Evolutionary conservation across 2,888 invertebrate genomes (phyloP).

Genomic region (Hyposoter dolosus): DNA sequence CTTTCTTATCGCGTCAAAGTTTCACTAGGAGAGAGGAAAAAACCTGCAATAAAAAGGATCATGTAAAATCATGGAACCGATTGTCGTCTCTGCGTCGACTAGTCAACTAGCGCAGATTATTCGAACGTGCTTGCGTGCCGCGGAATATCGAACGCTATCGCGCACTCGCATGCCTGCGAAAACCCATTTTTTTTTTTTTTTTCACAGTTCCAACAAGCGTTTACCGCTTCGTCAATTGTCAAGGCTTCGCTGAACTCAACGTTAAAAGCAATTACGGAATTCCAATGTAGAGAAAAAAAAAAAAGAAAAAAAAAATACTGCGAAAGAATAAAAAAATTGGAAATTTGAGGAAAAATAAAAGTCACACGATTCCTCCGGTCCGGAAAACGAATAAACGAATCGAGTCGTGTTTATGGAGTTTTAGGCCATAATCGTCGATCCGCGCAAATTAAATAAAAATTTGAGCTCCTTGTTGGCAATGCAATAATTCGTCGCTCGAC

Average conservation of each 20-base stretch:
- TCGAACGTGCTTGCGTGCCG: conserved; percentile 49
- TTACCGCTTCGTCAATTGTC: background rate
- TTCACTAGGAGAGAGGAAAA: conserved; percentile 75
- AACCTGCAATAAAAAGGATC: conserved; percentile 78
- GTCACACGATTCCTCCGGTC: background rate
- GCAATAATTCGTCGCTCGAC: background rate
- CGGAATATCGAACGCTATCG: conserved; percentile 34
- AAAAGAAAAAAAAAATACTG: background rate
- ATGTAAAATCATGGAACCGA: conserved; percentile 56
- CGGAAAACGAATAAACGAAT: conserved; percentile 1
- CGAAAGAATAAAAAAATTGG: background rate
- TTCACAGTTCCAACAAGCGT: background rate
- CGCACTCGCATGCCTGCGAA: conserved; percentile 51
- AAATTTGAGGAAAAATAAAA: background rate
- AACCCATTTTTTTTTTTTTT: conserved; percentile 5
- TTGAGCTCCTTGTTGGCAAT: background rate
- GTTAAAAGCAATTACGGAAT: background rate
- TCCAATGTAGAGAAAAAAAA: background rate
- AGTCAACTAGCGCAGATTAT: background rate
- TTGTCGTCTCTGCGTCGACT: background rate
- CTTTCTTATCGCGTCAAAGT: conserved; percentile 44
- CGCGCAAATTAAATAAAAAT: conserved; percentile 8
- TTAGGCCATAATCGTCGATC: background rate
- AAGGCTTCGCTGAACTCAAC: background rate
- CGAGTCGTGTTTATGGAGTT: background rate